phyloP scores from a whole-genome alignment of 92 coral and sea anemone species.

The Meandrina meandrites region DNA sequence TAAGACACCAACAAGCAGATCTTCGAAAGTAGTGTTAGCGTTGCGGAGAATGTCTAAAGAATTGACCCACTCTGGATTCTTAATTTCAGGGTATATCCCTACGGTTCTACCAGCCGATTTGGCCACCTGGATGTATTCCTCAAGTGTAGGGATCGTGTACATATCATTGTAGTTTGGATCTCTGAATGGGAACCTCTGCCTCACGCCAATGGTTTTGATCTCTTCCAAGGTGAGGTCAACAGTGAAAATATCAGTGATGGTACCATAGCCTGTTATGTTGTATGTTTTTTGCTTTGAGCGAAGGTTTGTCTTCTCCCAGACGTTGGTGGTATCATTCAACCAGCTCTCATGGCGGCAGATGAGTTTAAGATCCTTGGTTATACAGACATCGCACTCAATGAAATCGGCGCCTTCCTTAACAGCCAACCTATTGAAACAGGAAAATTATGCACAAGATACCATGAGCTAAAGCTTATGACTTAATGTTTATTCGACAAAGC shows the following conservation, averaged over 20 bases:
- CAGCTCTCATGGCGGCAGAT: constrained; percentile 39
- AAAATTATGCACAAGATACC: no score
- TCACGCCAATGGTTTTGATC: constrained; percentile 27
- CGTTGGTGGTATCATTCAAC: constrained; percentile 27
- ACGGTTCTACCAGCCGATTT: constrained; percentile 12
- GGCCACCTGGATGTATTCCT: constrained; percentile 31
- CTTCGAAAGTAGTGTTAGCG: constrained; percentile 33
- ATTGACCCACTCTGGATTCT: constrained; percentile 36
- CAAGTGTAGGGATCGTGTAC: constrained; percentile 30
- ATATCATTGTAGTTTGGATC: constrained; percentile 25
- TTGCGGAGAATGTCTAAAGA: constrained; percentile 17
- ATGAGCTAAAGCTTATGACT: no score
- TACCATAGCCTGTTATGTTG: background rate
- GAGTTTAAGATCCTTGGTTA: constrained; percentile 34
- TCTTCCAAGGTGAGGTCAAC: constrained; percentile 36
- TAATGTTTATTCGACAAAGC: no score
- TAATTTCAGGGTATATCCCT: constrained; percentile 38
- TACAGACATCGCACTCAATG: constrained; percentile 36
- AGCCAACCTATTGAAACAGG: constrained; percentile 8
- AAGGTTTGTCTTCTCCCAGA: constrained; percentile 22
- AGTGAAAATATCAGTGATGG: constrained; percentile 21
- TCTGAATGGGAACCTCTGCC: constrained; percentile 30
- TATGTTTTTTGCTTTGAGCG: constrained; percentile 13
- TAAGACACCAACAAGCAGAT: constrained; percentile 14
- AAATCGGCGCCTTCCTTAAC: constrained; percentile 31